Conservation (phyloP, 2,888 invertebrate genomes). For the Heliconius ismenius region DNA sequence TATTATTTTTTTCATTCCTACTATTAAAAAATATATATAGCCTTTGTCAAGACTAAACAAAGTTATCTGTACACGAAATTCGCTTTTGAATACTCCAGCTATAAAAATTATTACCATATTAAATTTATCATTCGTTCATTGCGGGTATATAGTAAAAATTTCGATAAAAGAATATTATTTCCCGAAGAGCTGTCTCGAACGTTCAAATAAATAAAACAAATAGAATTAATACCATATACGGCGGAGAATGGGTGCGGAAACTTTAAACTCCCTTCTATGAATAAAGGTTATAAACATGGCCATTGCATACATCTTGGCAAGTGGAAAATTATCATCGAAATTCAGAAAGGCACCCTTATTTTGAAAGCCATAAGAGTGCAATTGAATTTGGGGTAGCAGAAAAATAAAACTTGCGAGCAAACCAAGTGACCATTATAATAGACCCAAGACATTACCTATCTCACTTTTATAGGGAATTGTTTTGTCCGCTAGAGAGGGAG, state of each 20-base stretch:
- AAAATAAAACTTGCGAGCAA: slow-evolving; percentile 56
- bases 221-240: slow-evolving; percentile 24
- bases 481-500: slow-evolving; percentile 45
- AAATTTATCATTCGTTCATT: slow-evolving; percentile 16
- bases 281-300: slow-evolving; percentile 48
- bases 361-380: slow-evolving; percentile 37
- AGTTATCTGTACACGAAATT: not conserved
- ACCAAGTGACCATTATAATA: slow-evolving; percentile 51
- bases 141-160: not conserved
- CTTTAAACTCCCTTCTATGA: slow-evolving; percentile 45
- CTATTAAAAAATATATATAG: no score
- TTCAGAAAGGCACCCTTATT: slow-evolving; percentile 40
- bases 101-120: not conserved
- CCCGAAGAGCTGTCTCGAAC: slow-evolving; percentile 21
- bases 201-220: slow-evolving; percentile 31
- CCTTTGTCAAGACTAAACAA: no score
- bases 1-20: no score
- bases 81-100: not conserved
- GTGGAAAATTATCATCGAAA: slow-evolving; percentile 13
- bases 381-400: slow-evolving; percentile 35
- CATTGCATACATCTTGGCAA: slow-evolving; percentile 44
- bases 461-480: slow-evolving; percentile 39
- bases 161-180: slow-evolving; percentile 23
- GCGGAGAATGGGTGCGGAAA: slow-evolving; percentile 35
- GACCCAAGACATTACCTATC: slow-evolving; percentile 43